A percentile compares a stretch with the other conserved stretches of the same genome.
phyloP scores from a whole-genome alignment of 2,797 vertebrate species.

The Neosalanx taihuensis region DNA sequence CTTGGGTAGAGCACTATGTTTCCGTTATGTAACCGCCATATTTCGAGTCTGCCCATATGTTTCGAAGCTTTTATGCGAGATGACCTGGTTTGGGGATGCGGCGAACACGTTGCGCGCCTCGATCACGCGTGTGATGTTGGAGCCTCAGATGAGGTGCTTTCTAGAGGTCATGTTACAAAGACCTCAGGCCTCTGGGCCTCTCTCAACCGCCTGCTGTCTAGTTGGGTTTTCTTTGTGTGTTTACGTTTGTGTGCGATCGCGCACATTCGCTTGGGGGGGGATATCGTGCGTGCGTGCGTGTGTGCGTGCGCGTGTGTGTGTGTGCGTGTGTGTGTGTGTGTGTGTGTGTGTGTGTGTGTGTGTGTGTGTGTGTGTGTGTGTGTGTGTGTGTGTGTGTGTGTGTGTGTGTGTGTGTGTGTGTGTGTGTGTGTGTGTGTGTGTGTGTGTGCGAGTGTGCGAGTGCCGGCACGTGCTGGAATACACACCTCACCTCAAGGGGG shows the following conservation, averaged over 20 bases:
- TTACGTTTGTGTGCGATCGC: not conserved
- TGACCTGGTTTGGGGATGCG: not conserved
- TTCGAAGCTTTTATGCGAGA: not conserved
- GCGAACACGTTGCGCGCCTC: not conserved
- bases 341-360: not conserved
- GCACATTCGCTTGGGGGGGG: not conserved
- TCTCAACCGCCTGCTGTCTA: not conserved
- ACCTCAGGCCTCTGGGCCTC: not conserved
- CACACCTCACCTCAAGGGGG: no score
- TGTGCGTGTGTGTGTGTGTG: not conserved
- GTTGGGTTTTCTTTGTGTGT: not conserved
- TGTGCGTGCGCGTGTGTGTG: not conserved
- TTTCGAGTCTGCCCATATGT: not conserved
- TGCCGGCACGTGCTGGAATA: no score
- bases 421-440: no score
- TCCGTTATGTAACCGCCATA: not conserved
- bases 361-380: no score
- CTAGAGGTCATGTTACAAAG: constrained; percentile 6
- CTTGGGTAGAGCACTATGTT: not conserved
- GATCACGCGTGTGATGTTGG: not conserved
- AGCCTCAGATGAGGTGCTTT: not conserved
- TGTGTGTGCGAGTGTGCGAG: no score
- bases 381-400: no score
- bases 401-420: no score
- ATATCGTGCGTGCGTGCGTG: not conserved